Percentiles rank a stretch among this genome's conserved stretches.
Evolutionary conservation across 2,113 vertebrate genomes (phyloP).

Genomic region (Eleginops maclovinus): DNA sequence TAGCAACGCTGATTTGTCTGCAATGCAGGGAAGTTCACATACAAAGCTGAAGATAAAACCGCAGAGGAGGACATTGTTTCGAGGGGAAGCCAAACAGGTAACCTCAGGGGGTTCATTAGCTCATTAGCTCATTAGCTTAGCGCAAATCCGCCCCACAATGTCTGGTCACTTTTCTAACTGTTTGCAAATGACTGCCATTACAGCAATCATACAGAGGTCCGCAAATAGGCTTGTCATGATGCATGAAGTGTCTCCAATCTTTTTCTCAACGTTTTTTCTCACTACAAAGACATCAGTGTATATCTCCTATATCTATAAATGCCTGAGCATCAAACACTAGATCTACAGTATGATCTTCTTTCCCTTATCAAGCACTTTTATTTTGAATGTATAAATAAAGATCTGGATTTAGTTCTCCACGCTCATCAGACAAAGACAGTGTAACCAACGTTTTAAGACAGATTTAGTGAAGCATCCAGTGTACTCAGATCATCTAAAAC

Average conservation of each 20-base stretch:
- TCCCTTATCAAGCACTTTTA: not conserved
- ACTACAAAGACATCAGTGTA: no score
- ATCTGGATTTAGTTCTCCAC: slow-evolving; percentile 8
- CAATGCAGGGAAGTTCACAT: slow-evolving; percentile 20
- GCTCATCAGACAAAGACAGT: not conserved
- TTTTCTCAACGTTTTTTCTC: slow-evolving; percentile 5
- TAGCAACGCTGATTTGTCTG: slow-evolving; percentile 38
- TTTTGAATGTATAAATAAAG: slow-evolving; percentile 14
- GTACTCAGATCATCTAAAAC: slow-evolving; percentile 2
- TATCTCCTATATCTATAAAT: slow-evolving; percentile 13
- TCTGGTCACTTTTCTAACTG: slow-evolving; percentile 61
- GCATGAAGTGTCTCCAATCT: slow-evolving; percentile 5
- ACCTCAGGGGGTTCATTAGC: slow-evolving; percentile 72
- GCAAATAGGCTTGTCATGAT: slow-evolving; percentile 9
- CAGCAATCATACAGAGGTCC: slow-evolving; percentile 20
- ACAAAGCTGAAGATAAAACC: slow-evolving; percentile 14
- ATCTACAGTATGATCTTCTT: not conserved
- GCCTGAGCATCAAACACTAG: not conserved
- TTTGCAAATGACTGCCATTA: slow-evolving; percentile 69
- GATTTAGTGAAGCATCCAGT: slow-evolving; percentile 1
- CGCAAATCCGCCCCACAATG: slow-evolving; percentile 52
- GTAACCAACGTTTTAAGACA: slow-evolving; percentile 2
- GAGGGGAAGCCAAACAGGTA: slow-evolving; percentile 66
- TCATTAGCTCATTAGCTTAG: slow-evolving; percentile 65
- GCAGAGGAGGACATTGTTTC: slow-evolving; percentile 42